Evolutionary conservation across 2,888 invertebrate genomes (phyloP), one percentile per base, ranked within the genome.

Genomic region (Caenorhabditis panamensis): DNA sequence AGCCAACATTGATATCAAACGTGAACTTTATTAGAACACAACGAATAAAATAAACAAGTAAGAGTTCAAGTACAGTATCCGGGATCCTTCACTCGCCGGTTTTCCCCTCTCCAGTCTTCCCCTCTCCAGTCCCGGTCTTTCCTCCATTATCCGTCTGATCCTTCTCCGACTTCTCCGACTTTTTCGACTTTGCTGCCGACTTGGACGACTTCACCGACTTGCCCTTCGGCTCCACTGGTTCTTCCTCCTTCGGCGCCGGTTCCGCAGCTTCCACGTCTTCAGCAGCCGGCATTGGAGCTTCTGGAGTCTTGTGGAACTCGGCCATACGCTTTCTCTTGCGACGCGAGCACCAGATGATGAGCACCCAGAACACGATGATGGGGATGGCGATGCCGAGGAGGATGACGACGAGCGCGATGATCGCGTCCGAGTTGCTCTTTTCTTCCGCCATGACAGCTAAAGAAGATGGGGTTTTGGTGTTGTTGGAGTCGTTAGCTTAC

Each of bases 301-400:
- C 59, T n/a, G 47, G 22, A 9, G 59, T 36, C 20, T 49, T 49
- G 51, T 41, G 51, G 61, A 61, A 69, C 16, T 53, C 69, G 26
- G 69, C 69, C 61, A 69, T 61, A n/a, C 69, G 51, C 61, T 69
- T 69, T 53, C 61, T 51, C 61, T 69, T 62, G 26, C 61, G 61
- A 16, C 53, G 61, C 4, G 69, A 69, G 16, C 69, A 61, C 69
- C 69, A 69, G 37, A 61, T 41, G 37, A 69, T 69, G 61, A 61
- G 53, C n/a, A 69, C 68, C 68, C 68, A 69, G 68, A 69, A 69
- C 26, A 58, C 37, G 53, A 54, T 41, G 51, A 62, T 69, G 8
- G 69, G 69, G 28, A 61, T 51, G 53, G 69, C 69, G 26, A 69
- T 61, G 41, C 51, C 61, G 51, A 69, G 59, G n/a, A 69, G 69